Conservation (phyloP, 2,113 vertebrate species). For the Trematocara marginatum region DNA sequence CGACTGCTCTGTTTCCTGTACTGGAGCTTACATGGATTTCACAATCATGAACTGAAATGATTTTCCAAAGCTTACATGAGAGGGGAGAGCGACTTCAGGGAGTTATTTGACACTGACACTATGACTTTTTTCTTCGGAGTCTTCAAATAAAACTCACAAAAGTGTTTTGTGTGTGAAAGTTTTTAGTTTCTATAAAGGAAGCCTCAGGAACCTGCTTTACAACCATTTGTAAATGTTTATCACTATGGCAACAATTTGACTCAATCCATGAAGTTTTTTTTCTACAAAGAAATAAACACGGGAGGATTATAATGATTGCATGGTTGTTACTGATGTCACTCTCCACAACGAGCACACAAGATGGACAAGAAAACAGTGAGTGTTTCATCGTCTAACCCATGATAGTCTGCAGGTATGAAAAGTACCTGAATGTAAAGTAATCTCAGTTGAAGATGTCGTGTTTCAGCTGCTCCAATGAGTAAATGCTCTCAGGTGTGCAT, state of each 20-base stretch:
- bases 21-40: conserved; percentile 19
- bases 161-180: neutral
- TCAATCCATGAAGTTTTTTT: neutral
- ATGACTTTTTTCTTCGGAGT: neutral
- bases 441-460: neutral
- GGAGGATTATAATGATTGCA: neutral
- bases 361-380: conserved; percentile 15
- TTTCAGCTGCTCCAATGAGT: neutral
- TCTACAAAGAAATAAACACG: neutral
- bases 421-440: neutral
- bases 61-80: neutral
- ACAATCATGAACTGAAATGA: conserved; percentile 1
- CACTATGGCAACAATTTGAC: neutral
- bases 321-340: conserved; percentile 18
- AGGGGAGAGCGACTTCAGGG: neutral
- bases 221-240: neutral
- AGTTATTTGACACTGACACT: neutral
- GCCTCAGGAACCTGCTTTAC: neutral
- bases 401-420: neutral
- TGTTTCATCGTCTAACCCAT: neutral
- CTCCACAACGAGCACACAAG: neutral
- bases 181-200: neutral
- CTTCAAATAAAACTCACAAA: neutral
- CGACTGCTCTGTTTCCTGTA: conserved; percentile 25
- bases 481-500: neutral